Conservation (phyloP, 2,797 vertebrate genomes). For the Ctenopoma kingsleyae region DNA sequence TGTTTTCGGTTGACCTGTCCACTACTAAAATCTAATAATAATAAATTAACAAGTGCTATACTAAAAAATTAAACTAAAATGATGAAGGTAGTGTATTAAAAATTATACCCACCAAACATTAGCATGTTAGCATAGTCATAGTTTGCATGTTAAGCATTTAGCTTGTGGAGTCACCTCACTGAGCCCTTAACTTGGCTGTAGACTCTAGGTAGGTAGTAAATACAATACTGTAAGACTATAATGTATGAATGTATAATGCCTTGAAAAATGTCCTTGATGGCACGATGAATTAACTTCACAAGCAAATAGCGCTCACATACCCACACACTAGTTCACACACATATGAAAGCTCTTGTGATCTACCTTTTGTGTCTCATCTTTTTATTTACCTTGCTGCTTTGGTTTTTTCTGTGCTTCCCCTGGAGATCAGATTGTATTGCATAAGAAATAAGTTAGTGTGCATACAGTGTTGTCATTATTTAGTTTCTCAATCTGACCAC, state of each 20-base stretch:
- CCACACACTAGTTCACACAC: neutral
- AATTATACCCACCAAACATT: neutral
- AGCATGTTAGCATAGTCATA: neutral
- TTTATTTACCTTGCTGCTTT: constrained; percentile 2
- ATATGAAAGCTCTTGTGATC: neutral
- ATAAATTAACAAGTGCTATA: neutral
- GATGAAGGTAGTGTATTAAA: neutral
- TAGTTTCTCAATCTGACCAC: constrained; percentile 37
- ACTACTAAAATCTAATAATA: too few relatives aligned
- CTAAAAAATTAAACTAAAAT: neutral
- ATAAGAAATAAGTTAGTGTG: constrained; percentile 17
- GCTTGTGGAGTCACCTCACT: neutral
- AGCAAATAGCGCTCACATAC: neutral
- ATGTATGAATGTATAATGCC: neutral
- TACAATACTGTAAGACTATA: neutral
- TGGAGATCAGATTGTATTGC: constrained; percentile 23
- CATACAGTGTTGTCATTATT: constrained; percentile 24
- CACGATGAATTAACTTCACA: neutral
- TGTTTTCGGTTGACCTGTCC: neutral
- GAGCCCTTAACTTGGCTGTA: neutral
- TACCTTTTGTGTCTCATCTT: constrained; percentile 4
- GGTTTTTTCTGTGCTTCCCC: neutral
- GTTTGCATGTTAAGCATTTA: neutral
- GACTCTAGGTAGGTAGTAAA: neutral
- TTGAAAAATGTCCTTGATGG: neutral